Conservation (phyloP, 2,888 invertebrate species). For the Drosophila atroscutellata region DNA sequence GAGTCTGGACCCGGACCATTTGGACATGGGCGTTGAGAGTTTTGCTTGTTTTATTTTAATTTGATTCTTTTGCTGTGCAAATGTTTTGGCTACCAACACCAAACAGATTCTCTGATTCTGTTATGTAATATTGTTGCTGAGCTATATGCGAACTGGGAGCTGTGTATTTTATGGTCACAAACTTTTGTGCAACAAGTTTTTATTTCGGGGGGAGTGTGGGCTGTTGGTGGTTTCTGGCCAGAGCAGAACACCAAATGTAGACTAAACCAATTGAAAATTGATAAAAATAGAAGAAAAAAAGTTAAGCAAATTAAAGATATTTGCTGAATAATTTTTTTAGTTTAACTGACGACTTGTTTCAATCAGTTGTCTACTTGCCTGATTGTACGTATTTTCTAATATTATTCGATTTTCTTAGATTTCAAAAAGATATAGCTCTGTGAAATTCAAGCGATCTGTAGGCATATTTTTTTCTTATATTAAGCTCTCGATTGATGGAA, state of each 20-base stretch:
- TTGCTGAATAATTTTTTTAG: neutral
- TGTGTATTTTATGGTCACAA: slow-evolving; percentile 42
- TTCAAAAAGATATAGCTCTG: neutral
- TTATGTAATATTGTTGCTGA: slow-evolving; percentile 67
- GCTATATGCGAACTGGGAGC: slow-evolving; percentile 21
- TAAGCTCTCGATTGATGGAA: neutral
- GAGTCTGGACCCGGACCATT: slow-evolving; percentile 19
- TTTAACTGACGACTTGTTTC: neutral
- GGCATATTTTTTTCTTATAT: neutral
- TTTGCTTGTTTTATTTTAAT: slow-evolving; percentile 69
- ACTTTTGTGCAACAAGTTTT: slow-evolving; percentile 71
- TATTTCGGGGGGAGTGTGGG: slow-evolving; percentile 2
- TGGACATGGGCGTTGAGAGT: slow-evolving; percentile 56
- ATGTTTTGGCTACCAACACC: slow-evolving; percentile 69
- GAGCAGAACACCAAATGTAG: slow-evolving; percentile 39
- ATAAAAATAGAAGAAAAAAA: slow-evolving; percentile 9
- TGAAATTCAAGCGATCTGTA: neutral
- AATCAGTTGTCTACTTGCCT: neutral
- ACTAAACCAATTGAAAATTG: slow-evolving; percentile 38
- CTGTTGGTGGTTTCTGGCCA: neutral
- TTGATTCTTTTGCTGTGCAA: slow-evolving; percentile 56
- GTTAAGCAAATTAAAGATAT: slow-evolving; percentile 3
- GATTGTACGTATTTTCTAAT: neutral
- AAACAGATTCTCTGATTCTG: slow-evolving; percentile 63
- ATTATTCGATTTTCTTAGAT: neutral